Conservation (phyloP, 2,888 invertebrate species). For the Campaea margaritaria region DNA sequence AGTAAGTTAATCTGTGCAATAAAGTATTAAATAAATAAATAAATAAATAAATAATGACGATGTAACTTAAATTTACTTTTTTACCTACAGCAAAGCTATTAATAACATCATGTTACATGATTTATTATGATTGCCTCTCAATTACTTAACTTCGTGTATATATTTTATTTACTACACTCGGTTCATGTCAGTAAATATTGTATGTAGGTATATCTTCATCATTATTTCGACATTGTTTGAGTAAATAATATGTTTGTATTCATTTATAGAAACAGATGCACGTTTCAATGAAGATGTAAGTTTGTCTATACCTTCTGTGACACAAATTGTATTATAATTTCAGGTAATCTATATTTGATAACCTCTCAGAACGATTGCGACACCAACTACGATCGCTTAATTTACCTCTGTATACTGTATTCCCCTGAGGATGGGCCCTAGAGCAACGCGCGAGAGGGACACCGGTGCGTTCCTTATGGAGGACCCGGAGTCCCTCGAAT, state of each 20-base stretch:
- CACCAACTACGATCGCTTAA: not conserved
- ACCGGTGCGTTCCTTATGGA: no score
- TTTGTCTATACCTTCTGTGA: constrained; percentile 15
- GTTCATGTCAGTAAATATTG: not conserved
- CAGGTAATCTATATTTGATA: constrained; percentile 18
- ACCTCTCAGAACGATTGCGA: constrained; percentile 5
- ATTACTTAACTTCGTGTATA: constrained; percentile 33
- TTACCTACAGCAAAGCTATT: constrained; percentile 36
- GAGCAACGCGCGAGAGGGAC: no score
- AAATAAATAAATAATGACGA: constrained; percentile 13
- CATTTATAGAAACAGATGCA: constrained; percentile 23
- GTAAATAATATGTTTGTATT: constrained; percentile 4
- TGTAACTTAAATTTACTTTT: constrained; percentile 30
- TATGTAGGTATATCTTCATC: not conserved
- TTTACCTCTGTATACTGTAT: not conserved
- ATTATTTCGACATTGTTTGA: constrained; percentile 12
- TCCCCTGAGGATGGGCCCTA: no score
- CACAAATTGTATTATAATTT: constrained; percentile 28
- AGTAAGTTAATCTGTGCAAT: no score
- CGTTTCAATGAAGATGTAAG: constrained; percentile 12
- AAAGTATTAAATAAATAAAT: no score
- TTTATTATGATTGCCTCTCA: constrained; percentile 39
- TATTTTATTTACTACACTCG: not conserved
- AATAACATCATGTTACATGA: constrained; percentile 41
- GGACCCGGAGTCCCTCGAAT: no score